Evolutionary conservation across 2,888 invertebrate species (phyloP).

Genomic region (Hyppa rectilinea): DNA sequence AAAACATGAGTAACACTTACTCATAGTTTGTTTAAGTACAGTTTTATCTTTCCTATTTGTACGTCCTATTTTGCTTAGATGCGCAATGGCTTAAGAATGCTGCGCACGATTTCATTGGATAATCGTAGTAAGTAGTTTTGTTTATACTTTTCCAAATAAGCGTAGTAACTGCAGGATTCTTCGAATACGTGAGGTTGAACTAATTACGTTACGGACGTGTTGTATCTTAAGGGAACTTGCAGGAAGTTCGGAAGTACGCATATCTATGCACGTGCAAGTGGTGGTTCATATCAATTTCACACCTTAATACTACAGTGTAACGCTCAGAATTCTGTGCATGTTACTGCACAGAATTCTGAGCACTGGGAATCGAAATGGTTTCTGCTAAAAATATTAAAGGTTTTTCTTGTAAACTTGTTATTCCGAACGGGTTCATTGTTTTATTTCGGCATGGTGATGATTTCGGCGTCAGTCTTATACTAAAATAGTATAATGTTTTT

Average conservation of each 20-base stretch:
- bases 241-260: slow-evolving; percentile 47
- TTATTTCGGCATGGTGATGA: background rate
- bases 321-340: slow-evolving; percentile 65
- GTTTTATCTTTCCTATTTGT: slow-evolving; percentile 66
- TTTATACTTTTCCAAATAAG: slow-evolving; percentile 72
- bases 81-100: slow-evolving; percentile 66
- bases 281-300: slow-evolving; percentile 60
- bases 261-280: slow-evolving; percentile 49
- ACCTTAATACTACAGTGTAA: slow-evolving; percentile 69
- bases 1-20: slow-evolving; percentile 62
- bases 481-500: background rate
- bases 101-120: slow-evolving; percentile 64
- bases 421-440: slow-evolving; percentile 14
- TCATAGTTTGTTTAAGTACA: slow-evolving; percentile 61
- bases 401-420: slow-evolving; percentile 11
- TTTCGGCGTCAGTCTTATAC: background rate
- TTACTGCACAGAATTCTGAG: too few relatives aligned
- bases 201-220: slow-evolving; percentile 78
- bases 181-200: slow-evolving; percentile 76
- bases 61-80: slow-evolving; percentile 47
- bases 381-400: slow-evolving; percentile 14
- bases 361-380: slow-evolving; percentile 5
- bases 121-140: slow-evolving; percentile 59
- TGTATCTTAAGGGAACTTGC: slow-evolving; percentile 73
- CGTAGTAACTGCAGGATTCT: slow-evolving; percentile 69